Conservation (phyloP, 2,113 vertebrate species). For the Azemiops feae region DNA sequence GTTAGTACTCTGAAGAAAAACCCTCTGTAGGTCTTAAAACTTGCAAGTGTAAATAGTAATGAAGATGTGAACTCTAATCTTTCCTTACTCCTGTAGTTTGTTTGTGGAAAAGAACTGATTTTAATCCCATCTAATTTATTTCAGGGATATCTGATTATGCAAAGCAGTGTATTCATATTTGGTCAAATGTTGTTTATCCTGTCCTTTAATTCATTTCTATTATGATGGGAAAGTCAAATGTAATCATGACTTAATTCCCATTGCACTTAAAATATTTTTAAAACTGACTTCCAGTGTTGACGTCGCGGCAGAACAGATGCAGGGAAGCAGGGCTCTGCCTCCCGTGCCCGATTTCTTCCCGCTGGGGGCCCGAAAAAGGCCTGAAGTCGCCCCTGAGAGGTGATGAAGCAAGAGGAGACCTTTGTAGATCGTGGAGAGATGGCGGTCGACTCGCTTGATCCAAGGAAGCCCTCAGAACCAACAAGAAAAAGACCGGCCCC, state of each 20-base stretch:
- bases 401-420: no score
- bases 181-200: neutral
- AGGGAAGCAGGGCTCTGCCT: no score
- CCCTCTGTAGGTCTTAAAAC: neutral
- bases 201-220: neutral
- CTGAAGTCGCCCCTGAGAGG: no score
- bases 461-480: no score
- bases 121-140: neutral
- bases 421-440: no score
- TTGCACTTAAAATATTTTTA: neutral
- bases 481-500: no score
- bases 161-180: neutral
- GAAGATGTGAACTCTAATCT: neutral
- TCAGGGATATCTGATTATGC: neutral
- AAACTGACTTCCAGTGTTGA: slow-evolving; percentile 11
- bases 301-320: no score
- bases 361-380: no score
- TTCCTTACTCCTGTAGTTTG: neutral
- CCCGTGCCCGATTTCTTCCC: no score
- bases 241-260: slow-evolving; percentile 48
- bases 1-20: slow-evolving; percentile 40
- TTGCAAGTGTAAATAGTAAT: neutral
- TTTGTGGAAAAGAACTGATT: neutral
- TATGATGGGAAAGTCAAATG: slow-evolving; percentile 61
- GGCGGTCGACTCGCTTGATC: no score